Evolutionary conservation across 2,888 invertebrate species (phyloP).

Genomic region (Nymphalis polychloros): DNA sequence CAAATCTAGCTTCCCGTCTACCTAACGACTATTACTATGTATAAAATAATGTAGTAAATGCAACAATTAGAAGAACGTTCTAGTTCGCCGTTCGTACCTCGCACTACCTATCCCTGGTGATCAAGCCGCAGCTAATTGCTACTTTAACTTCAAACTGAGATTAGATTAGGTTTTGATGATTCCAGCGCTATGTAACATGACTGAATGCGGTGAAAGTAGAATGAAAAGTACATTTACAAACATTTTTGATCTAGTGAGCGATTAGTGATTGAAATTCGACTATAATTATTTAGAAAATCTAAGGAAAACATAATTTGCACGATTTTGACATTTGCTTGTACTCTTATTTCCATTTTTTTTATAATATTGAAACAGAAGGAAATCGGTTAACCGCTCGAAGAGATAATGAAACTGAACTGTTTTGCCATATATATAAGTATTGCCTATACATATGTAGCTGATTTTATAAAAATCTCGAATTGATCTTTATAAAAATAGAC

Average conservation of each 20-base stretch:
- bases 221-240: background rate
- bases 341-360: too few relatives aligned
- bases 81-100: constrained; percentile 39
- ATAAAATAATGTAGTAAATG: background rate
- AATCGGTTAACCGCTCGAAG: too few relatives aligned
- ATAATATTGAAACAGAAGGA: too few relatives aligned
- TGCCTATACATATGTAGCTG: too few relatives aligned
- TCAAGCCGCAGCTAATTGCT: constrained; percentile 33
- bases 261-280: background rate
- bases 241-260: background rate
- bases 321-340: too few relatives aligned
- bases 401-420: too few relatives aligned
- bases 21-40: too few relatives aligned
- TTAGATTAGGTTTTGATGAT: constrained; percentile 33
- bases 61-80: constrained; percentile 12
- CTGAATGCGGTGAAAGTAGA: background rate
- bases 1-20: background rate
- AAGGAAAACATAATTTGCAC: too few relatives aligned
- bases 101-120: constrained; percentile 36
- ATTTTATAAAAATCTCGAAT: too few relatives aligned
- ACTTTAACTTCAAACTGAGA: constrained; percentile 34
- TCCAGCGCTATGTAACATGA: constrained; percentile 17
- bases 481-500: too few relatives aligned
- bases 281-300: too few relatives aligned
- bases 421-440: too few relatives aligned